Conservation (phyloP, 35 echinoderm and acorn worm species). For the Apostichopus japonicus region DNA sequence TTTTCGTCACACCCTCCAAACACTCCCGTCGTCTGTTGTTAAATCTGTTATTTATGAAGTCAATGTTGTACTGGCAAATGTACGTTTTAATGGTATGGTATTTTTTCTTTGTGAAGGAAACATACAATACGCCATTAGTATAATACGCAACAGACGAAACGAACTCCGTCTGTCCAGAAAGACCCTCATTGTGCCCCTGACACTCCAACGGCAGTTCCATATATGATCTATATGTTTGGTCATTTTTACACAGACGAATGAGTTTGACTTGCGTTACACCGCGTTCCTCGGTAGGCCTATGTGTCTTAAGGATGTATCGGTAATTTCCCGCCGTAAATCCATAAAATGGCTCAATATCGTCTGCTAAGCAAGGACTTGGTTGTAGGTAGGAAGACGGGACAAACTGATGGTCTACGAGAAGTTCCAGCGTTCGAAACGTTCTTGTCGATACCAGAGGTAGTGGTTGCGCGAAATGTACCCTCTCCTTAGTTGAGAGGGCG, state of each 20-base stretch:
- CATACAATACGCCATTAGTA: not conserved
- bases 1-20: not conserved
- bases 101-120: not conserved
- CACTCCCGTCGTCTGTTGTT: not conserved
- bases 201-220: slow-evolving; percentile 7
- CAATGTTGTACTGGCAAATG: not conserved
- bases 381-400: not conserved
- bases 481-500: not conserved
- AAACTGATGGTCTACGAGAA: not conserved
- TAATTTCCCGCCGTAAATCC: slow-evolving; percentile 13
- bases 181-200: not conserved
- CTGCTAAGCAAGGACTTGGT: not conserved
- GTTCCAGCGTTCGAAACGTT: not conserved
- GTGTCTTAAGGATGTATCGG: slow-evolving; percentile 3
- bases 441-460: slow-evolving; percentile 1
- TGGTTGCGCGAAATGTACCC: too few species aligned
- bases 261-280: not conserved
- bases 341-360: slow-evolving; percentile 15
- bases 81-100: not conserved
- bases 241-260: not conserved
- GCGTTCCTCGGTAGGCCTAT: not conserved
- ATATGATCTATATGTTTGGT: not conserved
- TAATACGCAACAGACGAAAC: not conserved
- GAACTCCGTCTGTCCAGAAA: not conserved
- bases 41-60: not conserved